Conservation (phyloP, 2,113 vertebrate genomes). For the Colaptes auratus region DNA sequence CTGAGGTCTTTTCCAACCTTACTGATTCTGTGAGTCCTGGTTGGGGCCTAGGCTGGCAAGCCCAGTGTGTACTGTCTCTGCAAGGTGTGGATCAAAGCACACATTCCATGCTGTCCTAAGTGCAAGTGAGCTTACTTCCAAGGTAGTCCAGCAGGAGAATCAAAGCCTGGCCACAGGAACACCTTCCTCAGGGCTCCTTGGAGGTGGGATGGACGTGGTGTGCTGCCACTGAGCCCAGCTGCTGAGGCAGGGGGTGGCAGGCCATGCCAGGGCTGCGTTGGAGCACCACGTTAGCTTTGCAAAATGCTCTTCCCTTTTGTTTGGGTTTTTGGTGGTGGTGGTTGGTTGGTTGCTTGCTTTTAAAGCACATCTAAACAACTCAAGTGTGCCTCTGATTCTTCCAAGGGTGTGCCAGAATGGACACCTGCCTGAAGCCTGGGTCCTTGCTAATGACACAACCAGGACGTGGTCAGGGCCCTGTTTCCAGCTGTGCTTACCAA, state of each 20-base stretch:
- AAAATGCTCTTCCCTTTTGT: neutral
- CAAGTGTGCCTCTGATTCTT: neutral
- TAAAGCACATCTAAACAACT: neutral
- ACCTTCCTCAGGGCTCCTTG: neutral
- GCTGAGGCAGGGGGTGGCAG: neutral
- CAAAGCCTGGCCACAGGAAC: neutral
- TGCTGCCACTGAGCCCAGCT: constrained; percentile 55
- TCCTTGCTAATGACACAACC: constrained; percentile 38
- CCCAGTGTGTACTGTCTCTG: neutral
- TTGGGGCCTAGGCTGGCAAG: neutral
- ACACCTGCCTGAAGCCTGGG: constrained; percentile 55
- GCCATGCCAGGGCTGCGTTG: neutral
- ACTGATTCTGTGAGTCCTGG: neutral
- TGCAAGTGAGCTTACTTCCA: neutral
- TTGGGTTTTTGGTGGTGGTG: too few relatives aligned
- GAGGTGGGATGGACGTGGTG: neutral
- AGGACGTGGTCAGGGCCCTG: neutral
- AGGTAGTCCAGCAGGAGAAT: neutral
- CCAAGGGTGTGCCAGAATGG: constrained; percentile 23
- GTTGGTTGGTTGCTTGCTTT: neutral
- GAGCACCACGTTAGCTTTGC: neutral
- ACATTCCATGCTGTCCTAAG: neutral
- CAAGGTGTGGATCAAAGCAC: neutral
- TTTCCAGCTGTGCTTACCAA: constrained; percentile 23
- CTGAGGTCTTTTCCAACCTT: too few relatives aligned